phyloP scores from a whole-genome alignment of 2,888 invertebrate genomes.

The Caenorhabditis sp. region DNA sequence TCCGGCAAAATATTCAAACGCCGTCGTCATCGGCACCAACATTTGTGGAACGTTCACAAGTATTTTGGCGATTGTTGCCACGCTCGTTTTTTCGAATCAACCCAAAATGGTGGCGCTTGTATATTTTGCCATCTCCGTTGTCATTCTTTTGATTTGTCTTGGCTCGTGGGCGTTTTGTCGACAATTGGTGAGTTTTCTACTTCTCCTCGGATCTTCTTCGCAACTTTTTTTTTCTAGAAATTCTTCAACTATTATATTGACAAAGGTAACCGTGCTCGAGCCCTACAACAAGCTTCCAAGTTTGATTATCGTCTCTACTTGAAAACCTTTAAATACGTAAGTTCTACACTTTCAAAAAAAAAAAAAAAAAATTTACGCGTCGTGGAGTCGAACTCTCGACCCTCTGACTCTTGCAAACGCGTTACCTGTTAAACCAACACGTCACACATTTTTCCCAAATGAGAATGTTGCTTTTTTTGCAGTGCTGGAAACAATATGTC shows the following conservation, averaged over 20 bases:
- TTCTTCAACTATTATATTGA: conserved; percentile 44
- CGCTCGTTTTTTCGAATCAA: conserved; percentile 38
- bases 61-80: conserved; percentile 64
- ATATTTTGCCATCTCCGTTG: conserved; percentile 93
- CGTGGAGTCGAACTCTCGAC: too few species aligned
- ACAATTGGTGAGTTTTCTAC: too few species aligned
- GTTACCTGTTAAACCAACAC: too few species aligned
- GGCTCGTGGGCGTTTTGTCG: conserved; percentile 94
- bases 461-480: too few species aligned
- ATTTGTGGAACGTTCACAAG: conserved; percentile 70
- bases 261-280: conserved; percentile 30
- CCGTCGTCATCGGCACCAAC: conserved; percentile 80
- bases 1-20: conserved; percentile 84
- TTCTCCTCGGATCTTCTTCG: too few species aligned
- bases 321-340: conserved; percentile 35
- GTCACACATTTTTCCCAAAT: too few species aligned
- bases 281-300: conserved; percentile 2
- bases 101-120: conserved; percentile 82
- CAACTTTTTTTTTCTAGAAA: too few species aligned
- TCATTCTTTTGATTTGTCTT: conserved; percentile 88
- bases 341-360: not conserved
- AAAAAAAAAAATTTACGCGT: too few species aligned
- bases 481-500: conserved; percentile 80
- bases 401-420: too few species aligned
- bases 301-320: conserved; percentile 33